Evolutionary conservation across 2,797 vertebrate species (phyloP).

Genomic region (Onychomys leucogaster): DNA sequence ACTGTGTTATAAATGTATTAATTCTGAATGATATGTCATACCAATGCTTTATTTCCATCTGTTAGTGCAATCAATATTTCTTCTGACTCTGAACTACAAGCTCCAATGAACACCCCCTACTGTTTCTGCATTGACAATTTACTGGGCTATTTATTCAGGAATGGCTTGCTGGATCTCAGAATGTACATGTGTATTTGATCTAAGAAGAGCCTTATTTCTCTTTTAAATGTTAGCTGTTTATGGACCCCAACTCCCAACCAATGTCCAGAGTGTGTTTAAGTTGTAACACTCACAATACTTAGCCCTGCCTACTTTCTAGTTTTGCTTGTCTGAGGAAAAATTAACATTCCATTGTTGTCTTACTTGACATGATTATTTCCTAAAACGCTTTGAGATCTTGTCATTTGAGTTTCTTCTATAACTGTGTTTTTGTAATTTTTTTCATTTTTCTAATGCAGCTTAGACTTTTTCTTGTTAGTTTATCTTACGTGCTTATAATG

Average conservation of each 20-base stretch:
- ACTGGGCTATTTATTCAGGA: not conserved
- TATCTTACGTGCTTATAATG: not conserved
- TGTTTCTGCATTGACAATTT: not conserved
- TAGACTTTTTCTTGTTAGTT: constrained; percentile 7
- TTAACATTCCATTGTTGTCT: not conserved
- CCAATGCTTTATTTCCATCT: not conserved
- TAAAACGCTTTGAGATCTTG: constrained; percentile 8
- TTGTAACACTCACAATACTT: not conserved
- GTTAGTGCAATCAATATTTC: not conserved
- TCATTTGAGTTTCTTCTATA: not conserved
- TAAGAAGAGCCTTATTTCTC: not conserved
- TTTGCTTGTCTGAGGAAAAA: not conserved
- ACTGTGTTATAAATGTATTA: not conserved
- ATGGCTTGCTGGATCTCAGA: not conserved
- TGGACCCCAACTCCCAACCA: not conserved
- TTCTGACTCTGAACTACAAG: not conserved
- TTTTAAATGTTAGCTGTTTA: not conserved
- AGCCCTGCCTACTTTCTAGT: not conserved
- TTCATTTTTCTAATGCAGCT: not conserved
- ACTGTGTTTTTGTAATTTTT: not conserved
- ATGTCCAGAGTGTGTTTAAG: not conserved
- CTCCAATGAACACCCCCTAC: not conserved
- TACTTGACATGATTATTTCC: not conserved
- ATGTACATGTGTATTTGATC: not conserved
- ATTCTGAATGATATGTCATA: not conserved